Evolutionary conservation across 53 echinoderm and acorn worm species (phyloP), one percentile per base, ranked within the genome.

Genomic region (Echinarachnius parma): DNA sequence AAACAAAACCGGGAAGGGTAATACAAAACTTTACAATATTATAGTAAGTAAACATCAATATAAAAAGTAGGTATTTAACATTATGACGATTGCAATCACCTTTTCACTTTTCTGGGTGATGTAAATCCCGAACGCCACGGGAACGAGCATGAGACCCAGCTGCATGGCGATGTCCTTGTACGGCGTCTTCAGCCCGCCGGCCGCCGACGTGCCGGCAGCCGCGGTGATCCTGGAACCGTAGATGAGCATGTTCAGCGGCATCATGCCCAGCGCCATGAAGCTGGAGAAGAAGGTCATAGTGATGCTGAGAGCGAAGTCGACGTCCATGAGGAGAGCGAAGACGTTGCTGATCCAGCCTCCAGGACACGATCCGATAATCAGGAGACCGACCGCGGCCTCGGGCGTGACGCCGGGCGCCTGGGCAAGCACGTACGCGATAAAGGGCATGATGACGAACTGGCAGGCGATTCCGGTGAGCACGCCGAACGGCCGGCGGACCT

Each of bases 301-400:
- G 20, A 96, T 39, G 44, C 96, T 96, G 4, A 96, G 77, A 10
- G 78, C 80, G 28, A 96, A 71, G 58, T 96, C 96, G 52, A 86
- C 86, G 63, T 90, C 96, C 45, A 96, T 60, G 25, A 96, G 82
- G 22, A 90, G 58, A 8, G 85, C 70, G 63, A 88, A 91, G 28
- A 96, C 81, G 62, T 87, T 96, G 66, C 96, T 96, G 22, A 91
- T 75, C 77, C 91, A 90, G 10, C 90, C 96, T 58, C 96, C 96
- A 9, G 96, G 96, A 31, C 93, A 89, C 23, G 86, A 86, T 3
- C 93, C 93, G 18, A 86, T 85, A 9, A 90, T 76, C 20, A 96
- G 50, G 21, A 96, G 77, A 2, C 96, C 96, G 23, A 96, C 59
- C 9, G 96, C 87, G 7, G 79, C 68, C 24, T 85, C 85, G 11